These are phyloP conservation scores for Clarias macrocephalus DNA, from an alignment of 2,113 vertebrate genomes.

Conservation along the genomic window DNA sequence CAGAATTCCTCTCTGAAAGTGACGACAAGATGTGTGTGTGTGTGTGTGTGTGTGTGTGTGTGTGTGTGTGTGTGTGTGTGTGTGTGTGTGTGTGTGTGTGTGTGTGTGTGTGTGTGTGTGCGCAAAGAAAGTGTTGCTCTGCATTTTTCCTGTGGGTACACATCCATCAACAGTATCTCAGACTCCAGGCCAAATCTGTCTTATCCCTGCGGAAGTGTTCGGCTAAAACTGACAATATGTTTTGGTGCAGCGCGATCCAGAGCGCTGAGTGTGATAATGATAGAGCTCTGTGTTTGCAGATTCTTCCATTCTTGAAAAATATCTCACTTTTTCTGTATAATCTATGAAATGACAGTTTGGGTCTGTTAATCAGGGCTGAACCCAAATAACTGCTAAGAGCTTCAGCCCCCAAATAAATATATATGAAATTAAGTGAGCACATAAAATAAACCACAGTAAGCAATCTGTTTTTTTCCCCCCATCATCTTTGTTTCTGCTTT, in stretches of 20 bases:
- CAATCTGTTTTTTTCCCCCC: neutral
- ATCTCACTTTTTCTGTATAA: neutral
- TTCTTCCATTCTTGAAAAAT: slow-evolving; percentile 24
- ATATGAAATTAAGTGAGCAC: slow-evolving; percentile 13
- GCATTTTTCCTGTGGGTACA: slow-evolving; percentile 27
- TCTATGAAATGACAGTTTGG: neutral
- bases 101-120: neutral
- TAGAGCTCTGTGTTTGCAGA: slow-evolving; percentile 19
- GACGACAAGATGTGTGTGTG: slow-evolving; percentile 3
- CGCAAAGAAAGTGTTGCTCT: slow-evolving; percentile 3
- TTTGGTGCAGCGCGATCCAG: slow-evolving; percentile 27
- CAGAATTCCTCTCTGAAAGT: slow-evolving; percentile 18
- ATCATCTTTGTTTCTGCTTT: neutral
- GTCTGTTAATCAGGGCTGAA: slow-evolving; percentile 5
- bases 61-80: neutral
- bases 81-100: slow-evolving; percentile 3
- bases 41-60: neutral
- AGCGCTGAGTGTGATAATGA: slow-evolving; percentile 33
- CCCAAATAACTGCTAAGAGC: neutral
- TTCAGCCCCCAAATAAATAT: slow-evolving; percentile 11
- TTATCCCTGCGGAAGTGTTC: slow-evolving; percentile 36
- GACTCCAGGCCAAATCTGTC: slow-evolving; percentile 39
- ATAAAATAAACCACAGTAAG: slow-evolving; percentile 31
- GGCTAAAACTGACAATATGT: slow-evolving; percentile 44
- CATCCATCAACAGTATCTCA: slow-evolving; percentile 33